Evolutionary conservation across 2,888 invertebrate genomes (phyloP).

Genomic region (Congeria kusceri): DNA sequence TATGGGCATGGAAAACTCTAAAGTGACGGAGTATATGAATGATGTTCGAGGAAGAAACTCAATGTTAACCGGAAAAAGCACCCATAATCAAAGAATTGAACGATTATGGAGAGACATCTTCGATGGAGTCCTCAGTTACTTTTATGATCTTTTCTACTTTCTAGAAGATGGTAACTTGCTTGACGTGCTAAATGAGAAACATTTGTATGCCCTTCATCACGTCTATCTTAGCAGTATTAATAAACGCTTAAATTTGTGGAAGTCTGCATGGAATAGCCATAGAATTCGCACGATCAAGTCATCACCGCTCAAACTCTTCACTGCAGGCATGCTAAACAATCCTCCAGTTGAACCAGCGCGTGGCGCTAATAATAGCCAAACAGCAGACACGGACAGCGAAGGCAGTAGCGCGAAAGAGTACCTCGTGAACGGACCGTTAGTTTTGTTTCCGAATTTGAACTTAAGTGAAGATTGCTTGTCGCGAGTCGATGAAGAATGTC

Average conservation of each 20-base stretch:
- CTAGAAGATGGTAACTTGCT: slow-evolving; percentile 20
- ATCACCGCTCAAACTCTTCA: slow-evolving; percentile 15
- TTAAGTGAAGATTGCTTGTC: slow-evolving; percentile 2
- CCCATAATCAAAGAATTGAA: slow-evolving; percentile 34
- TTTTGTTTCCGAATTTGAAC: not conserved
- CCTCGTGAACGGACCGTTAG: not conserved
- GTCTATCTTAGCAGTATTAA: slow-evolving; percentile 31
- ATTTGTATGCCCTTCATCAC: slow-evolving; percentile 29
- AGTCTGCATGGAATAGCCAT: slow-evolving; percentile 29
- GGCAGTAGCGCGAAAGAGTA: not conserved
- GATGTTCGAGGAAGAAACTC: slow-evolving; percentile 5
- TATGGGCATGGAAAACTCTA: not conserved
- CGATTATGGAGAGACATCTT: slow-evolving; percentile 37
- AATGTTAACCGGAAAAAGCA: slow-evolving; percentile 27
- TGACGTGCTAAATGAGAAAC: slow-evolving; percentile 14
- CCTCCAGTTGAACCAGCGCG: not conserved
- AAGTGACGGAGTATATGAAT: slow-evolving; percentile 1
- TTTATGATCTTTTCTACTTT: slow-evolving; percentile 33
- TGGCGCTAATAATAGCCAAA: not conserved
- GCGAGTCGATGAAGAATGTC: slow-evolving; percentile 14
- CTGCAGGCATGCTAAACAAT: slow-evolving; percentile 16
- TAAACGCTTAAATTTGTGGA: slow-evolving; percentile 27
- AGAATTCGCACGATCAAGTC: slow-evolving; percentile 29
- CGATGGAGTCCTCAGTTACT: slow-evolving; percentile 32
- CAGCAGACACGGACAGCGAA: not conserved